phyloP scores from a whole-genome alignment of 2,797 vertebrate species.

The Rhincodon typus region DNA sequence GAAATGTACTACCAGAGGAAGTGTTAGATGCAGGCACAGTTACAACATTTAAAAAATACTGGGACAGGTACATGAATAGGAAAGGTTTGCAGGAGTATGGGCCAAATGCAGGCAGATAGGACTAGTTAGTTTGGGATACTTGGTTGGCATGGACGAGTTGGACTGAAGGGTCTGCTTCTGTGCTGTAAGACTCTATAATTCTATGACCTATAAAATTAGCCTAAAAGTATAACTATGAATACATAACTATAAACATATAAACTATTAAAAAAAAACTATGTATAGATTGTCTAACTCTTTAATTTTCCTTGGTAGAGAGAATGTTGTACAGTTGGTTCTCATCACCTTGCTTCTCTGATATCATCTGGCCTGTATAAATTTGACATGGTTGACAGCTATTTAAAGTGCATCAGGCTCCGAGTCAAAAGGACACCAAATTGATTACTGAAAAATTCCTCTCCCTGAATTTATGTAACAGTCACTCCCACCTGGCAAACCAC shows the following conservation, averaged over 20 bases:
- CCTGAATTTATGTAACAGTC: constrained; percentile 33
- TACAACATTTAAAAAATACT: too few species aligned
- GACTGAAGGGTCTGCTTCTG: too few species aligned
- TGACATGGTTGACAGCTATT: constrained; percentile 28
- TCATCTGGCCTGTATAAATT: constrained; percentile 10
- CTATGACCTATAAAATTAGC: not conserved
- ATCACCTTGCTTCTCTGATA: not conserved
- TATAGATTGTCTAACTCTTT: constrained; percentile 1
- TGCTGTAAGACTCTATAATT: too few species aligned
- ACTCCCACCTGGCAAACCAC: constrained; percentile 35
- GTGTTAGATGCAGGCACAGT: too few species aligned
- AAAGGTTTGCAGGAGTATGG: too few species aligned
- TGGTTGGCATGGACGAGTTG: too few species aligned
- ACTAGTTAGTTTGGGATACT: too few species aligned
- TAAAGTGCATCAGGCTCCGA: constrained; percentile 18
- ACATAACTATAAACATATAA: too few species aligned
- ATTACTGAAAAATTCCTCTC: constrained; percentile 27
- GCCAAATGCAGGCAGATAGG: too few species aligned
- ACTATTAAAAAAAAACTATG: not conserved
- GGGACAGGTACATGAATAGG: too few species aligned
- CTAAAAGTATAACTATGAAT: not conserved
- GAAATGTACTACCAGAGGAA: too few species aligned
- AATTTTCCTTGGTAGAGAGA: constrained; percentile 19
- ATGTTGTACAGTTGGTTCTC: constrained; percentile 22
- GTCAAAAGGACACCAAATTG: constrained; percentile 16